Evolutionary conservation across 2,888 invertebrate species (phyloP).

Genomic region (Gymnocheta viridis): DNA sequence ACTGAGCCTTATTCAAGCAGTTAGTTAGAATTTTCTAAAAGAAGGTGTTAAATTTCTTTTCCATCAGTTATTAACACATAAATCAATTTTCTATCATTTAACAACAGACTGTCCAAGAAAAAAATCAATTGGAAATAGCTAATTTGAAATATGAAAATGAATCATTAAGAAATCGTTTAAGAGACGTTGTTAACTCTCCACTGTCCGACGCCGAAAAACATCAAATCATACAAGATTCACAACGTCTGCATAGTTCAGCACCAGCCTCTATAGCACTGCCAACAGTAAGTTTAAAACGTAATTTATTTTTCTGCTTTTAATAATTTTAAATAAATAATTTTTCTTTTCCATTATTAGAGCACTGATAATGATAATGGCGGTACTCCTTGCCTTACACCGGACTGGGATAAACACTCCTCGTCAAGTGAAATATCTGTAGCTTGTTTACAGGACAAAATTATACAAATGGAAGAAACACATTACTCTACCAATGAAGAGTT

Average conservation of each 20-base stretch:
- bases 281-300: conserved; percentile 76
- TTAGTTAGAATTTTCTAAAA: not conserved
- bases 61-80: conserved; percentile 36
- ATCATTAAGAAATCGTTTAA: conserved; percentile 87
- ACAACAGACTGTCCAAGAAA: conserved; percentile 80
- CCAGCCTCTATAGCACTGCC: conserved; percentile 88
- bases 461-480: conserved; percentile 83
- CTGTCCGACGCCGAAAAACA: conserved; percentile 92
- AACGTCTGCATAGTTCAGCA: conserved; percentile 89
- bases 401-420: conserved; percentile 96
- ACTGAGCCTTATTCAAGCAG: conserved; percentile 28
- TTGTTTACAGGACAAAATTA: conserved; percentile 95
- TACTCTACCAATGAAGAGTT: conserved; percentile 94
- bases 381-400: conserved; percentile 89
- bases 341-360: conserved; percentile 24
- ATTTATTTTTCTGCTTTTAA: not conserved
- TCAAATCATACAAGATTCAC: conserved; percentile 88
- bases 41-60: conserved; percentile 57
- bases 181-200: conserved; percentile 91
- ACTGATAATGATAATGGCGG: conserved; percentile 81
- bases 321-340: not conserved
- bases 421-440: conserved; percentile 96
- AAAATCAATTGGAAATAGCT: conserved; percentile 81
- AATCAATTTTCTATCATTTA: conserved; percentile 38
- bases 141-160: conserved; percentile 90